phyloP scores from a whole-genome alignment of 2,113 vertebrate genomes.

The Amphiprion ocellaris region DNA sequence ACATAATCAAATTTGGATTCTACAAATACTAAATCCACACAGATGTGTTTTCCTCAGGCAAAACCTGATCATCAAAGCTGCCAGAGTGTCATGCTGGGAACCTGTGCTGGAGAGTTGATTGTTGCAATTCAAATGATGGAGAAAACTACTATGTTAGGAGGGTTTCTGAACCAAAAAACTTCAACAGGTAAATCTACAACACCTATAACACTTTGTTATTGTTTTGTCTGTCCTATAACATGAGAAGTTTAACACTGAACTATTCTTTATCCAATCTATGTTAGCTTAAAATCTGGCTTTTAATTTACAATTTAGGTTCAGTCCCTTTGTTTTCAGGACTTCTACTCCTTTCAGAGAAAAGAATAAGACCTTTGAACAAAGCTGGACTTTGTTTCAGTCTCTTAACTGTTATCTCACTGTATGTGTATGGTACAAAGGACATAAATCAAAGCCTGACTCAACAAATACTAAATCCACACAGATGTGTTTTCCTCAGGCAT shows the following conservation, averaged over 20 bases:
- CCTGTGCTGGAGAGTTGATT: conserved; percentile 6
- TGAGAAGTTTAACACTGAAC: too few relatives aligned
- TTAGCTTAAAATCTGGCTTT: too few relatives aligned
- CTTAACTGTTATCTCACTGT: background rate
- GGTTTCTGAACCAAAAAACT: background rate
- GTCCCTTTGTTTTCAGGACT: too few relatives aligned
- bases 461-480: conserved; percentile 19
- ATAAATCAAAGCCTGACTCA: conserved; percentile 32
- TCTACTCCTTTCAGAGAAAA: too few relatives aligned
- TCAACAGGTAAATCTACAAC: conserved; percentile 10
- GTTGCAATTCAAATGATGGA: background rate
- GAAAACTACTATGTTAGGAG: background rate
- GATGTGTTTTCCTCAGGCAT: conserved; percentile 26
- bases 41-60: conserved; percentile 32
- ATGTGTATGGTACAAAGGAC: background rate
- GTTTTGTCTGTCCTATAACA: too few relatives aligned
- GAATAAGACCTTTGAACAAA: too few relatives aligned
- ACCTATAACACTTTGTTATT: too few relatives aligned
- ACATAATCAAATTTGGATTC: conserved; percentile 29
- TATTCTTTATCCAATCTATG: too few relatives aligned
- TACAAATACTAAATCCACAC: conserved; percentile 16
- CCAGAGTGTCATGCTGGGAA: background rate
- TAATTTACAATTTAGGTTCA: too few relatives aligned
- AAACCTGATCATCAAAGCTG: conserved; percentile 23
- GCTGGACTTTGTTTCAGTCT: background rate